A percentile compares a stretch with the other conserved stretches of the same genome.
These are phyloP conservation scores for Anisognathus igniventris DNA, from an alignment of 2,797 vertebrate species.

Conservation along the genomic window DNA sequence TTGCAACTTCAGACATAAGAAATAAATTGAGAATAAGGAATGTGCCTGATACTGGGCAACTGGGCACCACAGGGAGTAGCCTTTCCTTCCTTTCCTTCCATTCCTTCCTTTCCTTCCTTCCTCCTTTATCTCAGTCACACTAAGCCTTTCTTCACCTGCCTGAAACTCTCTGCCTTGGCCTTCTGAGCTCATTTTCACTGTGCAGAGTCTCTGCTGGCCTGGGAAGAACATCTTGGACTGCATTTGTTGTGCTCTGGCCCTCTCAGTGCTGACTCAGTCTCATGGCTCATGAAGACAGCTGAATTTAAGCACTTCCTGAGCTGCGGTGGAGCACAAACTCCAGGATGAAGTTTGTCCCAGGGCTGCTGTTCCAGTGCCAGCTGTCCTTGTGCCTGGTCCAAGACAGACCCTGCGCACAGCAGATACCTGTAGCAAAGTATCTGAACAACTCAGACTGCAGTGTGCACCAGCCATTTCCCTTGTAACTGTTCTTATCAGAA, in stretches of 20 bases:
- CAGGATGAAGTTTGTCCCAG: background rate
- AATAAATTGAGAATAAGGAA: background rate
- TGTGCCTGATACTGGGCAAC: no score
- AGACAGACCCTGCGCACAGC: background rate
- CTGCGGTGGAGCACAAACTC: background rate
- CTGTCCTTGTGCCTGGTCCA: background rate
- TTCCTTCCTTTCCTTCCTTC: no score
- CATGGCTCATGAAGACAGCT: background rate
- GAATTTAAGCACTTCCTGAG: background rate
- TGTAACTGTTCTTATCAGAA: background rate
- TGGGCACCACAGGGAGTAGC: background rate
- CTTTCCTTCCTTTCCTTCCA: background rate
- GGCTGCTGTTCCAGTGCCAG: background rate
- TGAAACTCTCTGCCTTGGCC: background rate
- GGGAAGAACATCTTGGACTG: accelerated
- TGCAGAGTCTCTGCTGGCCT: background rate
- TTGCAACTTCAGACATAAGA: background rate
- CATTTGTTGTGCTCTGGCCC: background rate
- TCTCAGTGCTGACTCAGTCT: background rate
- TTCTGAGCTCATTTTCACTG: background rate
- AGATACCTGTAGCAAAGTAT: background rate
- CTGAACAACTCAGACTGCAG: background rate
- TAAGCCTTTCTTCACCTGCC: background rate
- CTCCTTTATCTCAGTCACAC: background rate
- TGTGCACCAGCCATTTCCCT: background rate